These are phyloP conservation scores for Drosophila ironensis DNA, from an alignment of 1,140 invertebrate species.

Conservation along the genomic window DNA sequence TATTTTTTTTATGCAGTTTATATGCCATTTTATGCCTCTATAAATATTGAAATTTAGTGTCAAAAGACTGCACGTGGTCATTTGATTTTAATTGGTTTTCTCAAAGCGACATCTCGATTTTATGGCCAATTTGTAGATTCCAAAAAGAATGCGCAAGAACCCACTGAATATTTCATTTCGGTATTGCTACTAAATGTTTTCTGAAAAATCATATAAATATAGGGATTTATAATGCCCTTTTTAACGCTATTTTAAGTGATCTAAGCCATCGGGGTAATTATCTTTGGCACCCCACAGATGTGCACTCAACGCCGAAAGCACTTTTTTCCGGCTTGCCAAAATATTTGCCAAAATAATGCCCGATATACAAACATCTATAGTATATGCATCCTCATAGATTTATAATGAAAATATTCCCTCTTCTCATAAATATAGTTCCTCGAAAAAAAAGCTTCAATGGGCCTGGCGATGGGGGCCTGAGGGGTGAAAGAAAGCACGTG, in stretches of 20 bases:
- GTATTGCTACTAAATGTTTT: too few relatives aligned
- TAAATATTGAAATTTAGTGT: background rate
- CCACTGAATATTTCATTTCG: too few relatives aligned
- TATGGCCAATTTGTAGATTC: background rate
- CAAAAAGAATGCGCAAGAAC: background rate
- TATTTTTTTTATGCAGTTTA: background rate
- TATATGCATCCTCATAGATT: conserved; percentile 30
- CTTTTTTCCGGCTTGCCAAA: conserved; percentile 49
- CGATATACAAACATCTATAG: too few relatives aligned
- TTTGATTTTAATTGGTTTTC: background rate
- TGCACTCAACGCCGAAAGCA: conserved; percentile 18
- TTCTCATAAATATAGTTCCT: conserved; percentile 33
- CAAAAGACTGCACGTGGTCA: background rate
- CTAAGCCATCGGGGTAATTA: background rate
- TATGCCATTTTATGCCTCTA: background rate
- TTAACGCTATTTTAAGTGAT: background rate
- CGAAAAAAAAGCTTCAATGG: background rate
- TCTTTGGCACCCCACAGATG: conserved; percentile 4
- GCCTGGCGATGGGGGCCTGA: conserved; percentile 5
- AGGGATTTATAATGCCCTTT: conserved; percentile 5
- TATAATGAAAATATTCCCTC: conserved; percentile 55
- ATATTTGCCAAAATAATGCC: conserved; percentile 42
- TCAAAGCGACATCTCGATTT: background rate
- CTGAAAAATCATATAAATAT: too few relatives aligned
- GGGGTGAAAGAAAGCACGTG: conserved; percentile 52